These are phyloP conservation scores for Halcyon malimbica DNA, from an alignment of 2,113 vertebrate genomes.

Conservation along the genomic window DNA sequence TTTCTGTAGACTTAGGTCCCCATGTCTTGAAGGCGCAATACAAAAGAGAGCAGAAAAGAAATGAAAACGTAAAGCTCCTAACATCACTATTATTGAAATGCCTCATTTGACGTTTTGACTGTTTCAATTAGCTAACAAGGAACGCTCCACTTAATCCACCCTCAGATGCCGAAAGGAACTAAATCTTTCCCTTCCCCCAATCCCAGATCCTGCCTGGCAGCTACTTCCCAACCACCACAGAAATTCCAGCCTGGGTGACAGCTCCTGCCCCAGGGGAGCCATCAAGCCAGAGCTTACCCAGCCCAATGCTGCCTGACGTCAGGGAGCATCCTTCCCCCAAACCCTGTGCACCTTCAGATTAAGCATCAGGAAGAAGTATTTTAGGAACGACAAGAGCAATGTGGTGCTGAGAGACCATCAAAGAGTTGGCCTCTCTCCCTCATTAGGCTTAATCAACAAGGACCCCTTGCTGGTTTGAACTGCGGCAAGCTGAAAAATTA, in stretches of 20 bases:
- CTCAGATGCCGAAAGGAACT: neutral
- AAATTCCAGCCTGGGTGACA: neutral
- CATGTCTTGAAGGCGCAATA: neutral
- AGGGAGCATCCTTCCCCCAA: neutral
- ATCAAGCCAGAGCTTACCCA: neutral
- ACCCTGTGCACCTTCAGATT: neutral
- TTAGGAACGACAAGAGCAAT: neutral
- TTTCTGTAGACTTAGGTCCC: conserved; percentile 36
- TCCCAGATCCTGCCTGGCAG: neutral
- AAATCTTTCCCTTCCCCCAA: conserved; percentile 34
- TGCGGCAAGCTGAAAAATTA: neutral
- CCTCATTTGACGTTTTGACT: conserved; percentile 66
- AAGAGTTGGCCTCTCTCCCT: neutral
- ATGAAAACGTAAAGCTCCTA: conserved; percentile 41
- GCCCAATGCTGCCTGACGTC: neutral
- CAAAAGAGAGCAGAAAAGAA: conserved; percentile 18
- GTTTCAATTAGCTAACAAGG: conserved; percentile 59
- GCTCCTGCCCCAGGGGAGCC: neutral
- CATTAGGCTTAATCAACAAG: neutral
- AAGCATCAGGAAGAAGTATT: neutral
- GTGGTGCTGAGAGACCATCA: neutral
- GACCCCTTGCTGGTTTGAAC: neutral
- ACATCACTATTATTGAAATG: conserved; percentile 53
- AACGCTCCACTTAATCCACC: conserved; percentile 40
- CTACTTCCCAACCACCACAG: neutral